phyloP scores from a whole-genome alignment of 1,140 invertebrate genomes.

The Pseudomyrmex concolor region DNA sequence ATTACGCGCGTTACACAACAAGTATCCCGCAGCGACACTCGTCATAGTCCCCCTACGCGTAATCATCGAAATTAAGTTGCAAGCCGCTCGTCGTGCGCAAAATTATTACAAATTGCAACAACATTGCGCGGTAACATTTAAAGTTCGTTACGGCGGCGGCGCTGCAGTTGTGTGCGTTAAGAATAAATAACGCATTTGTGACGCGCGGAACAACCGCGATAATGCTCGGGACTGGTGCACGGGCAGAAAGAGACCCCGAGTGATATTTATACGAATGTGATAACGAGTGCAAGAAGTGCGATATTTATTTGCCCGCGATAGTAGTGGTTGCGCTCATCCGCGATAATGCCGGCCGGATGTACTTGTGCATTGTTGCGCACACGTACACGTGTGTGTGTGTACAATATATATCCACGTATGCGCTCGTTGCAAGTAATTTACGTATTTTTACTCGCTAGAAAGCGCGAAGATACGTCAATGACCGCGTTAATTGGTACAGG shows the following conservation, averaged over 20 bases:
- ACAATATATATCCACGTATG: background rate
- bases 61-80: background rate
- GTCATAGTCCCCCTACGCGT: background rate
- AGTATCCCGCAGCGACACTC: background rate
- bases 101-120: background rate
- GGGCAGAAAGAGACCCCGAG: background rate
- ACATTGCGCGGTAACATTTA: background rate
- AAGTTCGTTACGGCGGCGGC: background rate
- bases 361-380: background rate
- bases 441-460: conserved; percentile 19
- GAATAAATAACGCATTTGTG: conserved; percentile 33
- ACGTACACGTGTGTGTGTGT: background rate
- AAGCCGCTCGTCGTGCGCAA: background rate
- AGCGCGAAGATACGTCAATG: conserved; percentile 5
- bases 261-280: conserved; percentile 22
- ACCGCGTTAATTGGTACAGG: conserved; percentile 48
- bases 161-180: background rate
- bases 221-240: conserved; percentile 11
- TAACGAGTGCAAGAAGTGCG: conserved; percentile 33
- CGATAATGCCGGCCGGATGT: conserved; percentile 10
- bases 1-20: background rate
- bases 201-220: conserved; percentile 5
- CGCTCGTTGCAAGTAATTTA: background rate
- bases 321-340: background rate
- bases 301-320: conserved; percentile 55